phyloP scores from a whole-genome alignment of 2,888 invertebrate species.

The Drosophila lutescens region DNA sequence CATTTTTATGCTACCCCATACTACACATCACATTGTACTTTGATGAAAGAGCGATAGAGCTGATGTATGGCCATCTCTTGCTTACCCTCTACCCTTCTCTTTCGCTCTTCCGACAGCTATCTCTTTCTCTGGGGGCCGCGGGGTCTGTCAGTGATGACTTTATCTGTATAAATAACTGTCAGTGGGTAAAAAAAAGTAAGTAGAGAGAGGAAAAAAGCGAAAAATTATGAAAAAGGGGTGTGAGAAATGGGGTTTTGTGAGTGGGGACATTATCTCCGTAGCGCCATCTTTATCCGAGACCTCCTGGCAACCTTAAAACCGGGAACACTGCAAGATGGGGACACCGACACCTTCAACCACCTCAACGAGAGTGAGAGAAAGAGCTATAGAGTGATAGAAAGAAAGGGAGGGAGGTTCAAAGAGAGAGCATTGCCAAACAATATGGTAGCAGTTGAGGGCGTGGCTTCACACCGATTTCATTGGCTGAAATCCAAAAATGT shows the following conservation, averaged over 20 bases:
- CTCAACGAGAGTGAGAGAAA: slow-evolving; percentile 40
- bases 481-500: slow-evolving; percentile 54
- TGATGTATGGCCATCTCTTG: slow-evolving; percentile 29
- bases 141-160: slow-evolving; percentile 80
- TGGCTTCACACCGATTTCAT: slow-evolving; percentile 32
- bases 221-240: slow-evolving; percentile 1
- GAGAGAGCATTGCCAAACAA: slow-evolving; percentile 33
- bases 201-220: slow-evolving; percentile 25
- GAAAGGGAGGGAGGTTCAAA: slow-evolving; percentile 10
- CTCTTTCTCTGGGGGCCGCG: slow-evolving; percentile 44
- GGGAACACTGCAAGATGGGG: slow-evolving; percentile 57
- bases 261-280: slow-evolving; percentile 53
- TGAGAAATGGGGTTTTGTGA: slow-evolving; percentile 1
- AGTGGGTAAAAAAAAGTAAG: slow-evolving; percentile 52
- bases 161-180: slow-evolving; percentile 82
- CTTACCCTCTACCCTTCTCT: slow-evolving; percentile 21
- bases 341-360: slow-evolving; percentile 61
- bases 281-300: slow-evolving; percentile 47
- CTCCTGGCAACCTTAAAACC: slow-evolving; percentile 57
- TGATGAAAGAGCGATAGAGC: slow-evolving; percentile 26
- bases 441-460: slow-evolving; percentile 29
- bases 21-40: not conserved
- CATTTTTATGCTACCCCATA: slow-evolving; percentile 34
- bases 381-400: slow-evolving; percentile 14
- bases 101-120: slow-evolving; percentile 5